phyloP scores from a whole-genome alignment of 2,888 invertebrate species.

The Acronicta aceris region DNA sequence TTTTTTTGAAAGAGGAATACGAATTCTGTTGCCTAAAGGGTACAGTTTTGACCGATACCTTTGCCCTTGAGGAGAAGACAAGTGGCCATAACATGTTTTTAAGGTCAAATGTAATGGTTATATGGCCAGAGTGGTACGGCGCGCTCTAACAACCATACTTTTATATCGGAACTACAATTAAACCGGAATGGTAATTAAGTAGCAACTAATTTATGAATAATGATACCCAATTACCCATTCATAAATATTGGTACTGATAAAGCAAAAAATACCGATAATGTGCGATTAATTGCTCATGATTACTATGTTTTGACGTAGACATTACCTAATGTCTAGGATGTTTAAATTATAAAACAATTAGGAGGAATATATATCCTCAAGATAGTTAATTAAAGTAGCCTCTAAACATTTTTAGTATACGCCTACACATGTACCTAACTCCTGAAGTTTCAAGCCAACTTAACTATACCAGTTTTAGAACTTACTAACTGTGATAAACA shows the following conservation, averaged over 20 bases:
- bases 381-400: conserved; percentile 12
- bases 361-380: neutral
- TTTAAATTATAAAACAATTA: neutral
- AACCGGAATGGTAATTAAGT: conserved; percentile 31
- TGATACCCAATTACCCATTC: conserved; percentile 34
- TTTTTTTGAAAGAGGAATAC: conserved; percentile 1
- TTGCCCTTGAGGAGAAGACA: conserved; percentile 37
- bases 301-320: conserved; percentile 12
- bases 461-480: neutral
- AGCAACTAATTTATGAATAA: conserved; percentile 36
- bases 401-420: neutral
- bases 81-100: conserved; percentile 12
- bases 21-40: neutral
- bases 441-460: neutral
- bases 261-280: conserved; percentile 14
- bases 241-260: conserved; percentile 31
- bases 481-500: conserved; percentile 12
- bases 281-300: conserved; percentile 12
- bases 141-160: conserved; percentile 19
- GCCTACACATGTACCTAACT: neutral
- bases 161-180: conserved; percentile 24
- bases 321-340: neutral
- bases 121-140: neutral
- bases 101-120: conserved; percentile 39
- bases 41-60: conserved; percentile 9